Evolutionary conservation across 2,797 vertebrate genomes (phyloP), one percentile per base, ranked within the genome.

Genomic region (Lithobates sylvaticus): DNA sequence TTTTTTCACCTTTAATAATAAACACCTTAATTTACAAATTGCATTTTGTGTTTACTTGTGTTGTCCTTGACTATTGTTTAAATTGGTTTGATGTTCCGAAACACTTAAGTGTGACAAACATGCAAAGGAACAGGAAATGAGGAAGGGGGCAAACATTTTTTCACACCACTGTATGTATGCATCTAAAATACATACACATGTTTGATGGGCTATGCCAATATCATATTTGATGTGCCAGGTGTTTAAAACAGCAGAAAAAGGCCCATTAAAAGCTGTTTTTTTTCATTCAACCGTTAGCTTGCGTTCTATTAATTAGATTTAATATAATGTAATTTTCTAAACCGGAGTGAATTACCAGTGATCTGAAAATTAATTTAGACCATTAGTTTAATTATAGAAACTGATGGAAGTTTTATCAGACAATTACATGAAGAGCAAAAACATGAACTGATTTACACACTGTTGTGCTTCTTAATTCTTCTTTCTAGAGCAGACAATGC

Each of bases 361-460:
- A 93, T 91, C 91, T 91, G 86, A 91, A 94, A 95, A 93, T 94
- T 94, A 92, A 93, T 93, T 92, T 90, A 91, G 92, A 91, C 89
- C 89, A 90, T 93, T 93, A 91, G 89, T 93, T 94, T 93, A 95
- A 94, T 95, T 94, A 93, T 89, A 93, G 91, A 92, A 94, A 89
- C 86, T 73, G 88, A 92, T 92, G 92, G 89, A 93, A 93, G 88
- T 91, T 91, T 93, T 90, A 93, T 91, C 91, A 93, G 92, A 92
- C 90, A 92, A 92, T 94, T 94, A 90, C 87, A 90, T 86, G 90
- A 88, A 90, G 90, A 91, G 90, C 74, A 76, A 10, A 89, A 93
- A 91, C 86, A 81, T 83, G 83, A 88, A 90, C 87, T 93, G 92
- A 94, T 94, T 93, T 93, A 93, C 91, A 91, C 87, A 86, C 87